A percentile compares a stretch with the other conserved stretches of the same genome.
Evolutionary conservation across 1,140 invertebrate genomes (phyloP).

Genomic region (Sitodiplosis mosellana): DNA sequence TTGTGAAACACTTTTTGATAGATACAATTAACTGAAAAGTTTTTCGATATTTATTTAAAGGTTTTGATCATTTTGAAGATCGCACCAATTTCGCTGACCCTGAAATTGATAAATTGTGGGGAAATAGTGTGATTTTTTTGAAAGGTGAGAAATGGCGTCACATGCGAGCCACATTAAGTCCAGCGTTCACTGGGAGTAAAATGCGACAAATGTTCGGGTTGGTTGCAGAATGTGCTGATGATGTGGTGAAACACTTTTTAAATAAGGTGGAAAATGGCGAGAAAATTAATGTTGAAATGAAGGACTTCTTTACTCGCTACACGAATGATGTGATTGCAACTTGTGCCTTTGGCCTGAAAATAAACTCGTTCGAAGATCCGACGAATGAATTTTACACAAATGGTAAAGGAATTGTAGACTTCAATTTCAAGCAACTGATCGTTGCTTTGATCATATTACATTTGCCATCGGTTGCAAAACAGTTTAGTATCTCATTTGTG

Average conservation of each 20-base stretch:
- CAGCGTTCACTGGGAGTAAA: conserved; percentile 28
- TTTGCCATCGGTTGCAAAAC: conserved; percentile 7
- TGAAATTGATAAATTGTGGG: conserved; percentile 20
- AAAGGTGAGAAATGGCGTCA: conserved; percentile 24
- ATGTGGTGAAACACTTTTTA: too few species aligned
- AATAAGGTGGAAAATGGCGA: conserved; percentile 4
- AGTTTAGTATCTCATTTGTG: conserved; percentile 11
- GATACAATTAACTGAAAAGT: too few species aligned
- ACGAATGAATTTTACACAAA: conserved; percentile 31
- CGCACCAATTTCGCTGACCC: conserved; percentile 14
- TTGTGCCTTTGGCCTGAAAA: conserved; percentile 33
- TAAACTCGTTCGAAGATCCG: conserved; percentile 31
- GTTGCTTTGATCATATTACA: conserved; percentile 5
- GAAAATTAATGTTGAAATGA: conserved; percentile 25
- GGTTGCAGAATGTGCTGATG: too few species aligned
- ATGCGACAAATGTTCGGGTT: too few species aligned
- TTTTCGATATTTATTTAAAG: too few species aligned
- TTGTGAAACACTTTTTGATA: too few species aligned
- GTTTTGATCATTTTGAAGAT: conserved; percentile 31
- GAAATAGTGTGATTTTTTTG: conserved; percentile 23
- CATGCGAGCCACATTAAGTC: conserved; percentile 25
- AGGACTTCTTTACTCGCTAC: too few species aligned
- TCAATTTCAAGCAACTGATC: conserved; percentile 2
- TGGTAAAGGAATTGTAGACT: conserved; percentile 23
- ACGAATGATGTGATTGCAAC: too few species aligned